phyloP scores from a whole-genome alignment of 2,797 vertebrate species.

The Pristis pectinata region DNA sequence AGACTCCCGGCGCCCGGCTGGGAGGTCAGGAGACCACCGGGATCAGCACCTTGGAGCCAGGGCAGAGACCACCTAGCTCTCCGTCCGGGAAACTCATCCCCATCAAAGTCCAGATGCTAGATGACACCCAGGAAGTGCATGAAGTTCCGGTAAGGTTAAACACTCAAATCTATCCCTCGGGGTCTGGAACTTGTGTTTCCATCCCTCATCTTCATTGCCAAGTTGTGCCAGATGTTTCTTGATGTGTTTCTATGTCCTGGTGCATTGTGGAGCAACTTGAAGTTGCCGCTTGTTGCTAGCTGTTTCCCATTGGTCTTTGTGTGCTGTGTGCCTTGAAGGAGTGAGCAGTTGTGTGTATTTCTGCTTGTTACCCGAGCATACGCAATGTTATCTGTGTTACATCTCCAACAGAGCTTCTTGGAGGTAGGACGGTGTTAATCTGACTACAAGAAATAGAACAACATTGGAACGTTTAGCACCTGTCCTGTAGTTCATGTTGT shows the following conservation, averaged over 20 bases:
- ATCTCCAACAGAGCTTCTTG: background rate
- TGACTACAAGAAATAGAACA: background rate
- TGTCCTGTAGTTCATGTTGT: background rate
- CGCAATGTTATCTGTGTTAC: background rate
- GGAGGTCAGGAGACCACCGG: constrained; percentile 85
- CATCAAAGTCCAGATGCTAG: constrained; percentile 89
- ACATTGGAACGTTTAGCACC: background rate
- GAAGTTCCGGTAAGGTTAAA: constrained; percentile 80
- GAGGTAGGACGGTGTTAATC: too few relatives aligned
- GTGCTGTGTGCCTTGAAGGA: too few relatives aligned
- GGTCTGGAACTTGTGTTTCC: too few relatives aligned
- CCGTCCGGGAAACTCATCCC: constrained; percentile 79
- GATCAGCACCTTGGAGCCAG: constrained; percentile 92
- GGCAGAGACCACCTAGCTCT: constrained; percentile 73
- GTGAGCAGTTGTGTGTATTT: background rate
- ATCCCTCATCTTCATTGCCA: background rate
- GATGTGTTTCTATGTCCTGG: background rate
- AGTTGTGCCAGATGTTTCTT: background rate
- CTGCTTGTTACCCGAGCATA: background rate
- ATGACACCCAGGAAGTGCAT: constrained; percentile 87
- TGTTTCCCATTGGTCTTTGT: too few relatives aligned
- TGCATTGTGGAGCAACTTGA: background rate
- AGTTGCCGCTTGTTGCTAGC: too few relatives aligned
- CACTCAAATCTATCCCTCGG: background rate
- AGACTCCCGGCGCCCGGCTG: constrained; percentile 75